Evolutionary conservation across 2,113 vertebrate species (phyloP).

Genomic region (Lichenostomus cassidix): DNA sequence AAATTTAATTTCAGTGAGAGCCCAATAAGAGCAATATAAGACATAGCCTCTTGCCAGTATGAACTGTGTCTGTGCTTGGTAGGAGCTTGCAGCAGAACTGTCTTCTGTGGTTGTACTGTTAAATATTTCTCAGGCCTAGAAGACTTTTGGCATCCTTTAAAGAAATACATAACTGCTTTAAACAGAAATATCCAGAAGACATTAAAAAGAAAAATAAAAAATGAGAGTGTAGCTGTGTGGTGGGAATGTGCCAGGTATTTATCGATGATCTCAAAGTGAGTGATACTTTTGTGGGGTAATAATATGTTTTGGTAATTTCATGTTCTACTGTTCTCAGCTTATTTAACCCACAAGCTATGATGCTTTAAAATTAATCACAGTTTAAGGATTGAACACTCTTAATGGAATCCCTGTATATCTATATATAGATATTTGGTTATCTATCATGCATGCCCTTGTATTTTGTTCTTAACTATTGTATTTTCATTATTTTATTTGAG

Average conservation of each 20-base stretch:
- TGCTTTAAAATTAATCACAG: neutral
- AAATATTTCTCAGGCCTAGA: neutral
- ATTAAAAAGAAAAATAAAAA: neutral
- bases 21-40: neutral
- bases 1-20: neutral
- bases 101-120: neutral
- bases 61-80: neutral
- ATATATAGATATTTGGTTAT: neutral
- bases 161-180: neutral
- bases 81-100: neutral
- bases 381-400: neutral
- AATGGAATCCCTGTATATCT: neutral
- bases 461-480: neutral
- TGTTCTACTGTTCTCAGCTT: neutral
- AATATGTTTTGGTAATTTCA: neutral
- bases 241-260: neutral
- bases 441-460: neutral
- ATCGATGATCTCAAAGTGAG: neutral
- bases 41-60: neutral
- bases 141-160: neutral
- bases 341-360: neutral
- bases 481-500: neutral
- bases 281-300: neutral
- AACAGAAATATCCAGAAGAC: neutral
- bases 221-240: neutral